Evolutionary conservation across 2,888 invertebrate species (phyloP), one percentile per base, ranked within the genome.

Genomic region (Lasioglossum zephyrum): DNA sequence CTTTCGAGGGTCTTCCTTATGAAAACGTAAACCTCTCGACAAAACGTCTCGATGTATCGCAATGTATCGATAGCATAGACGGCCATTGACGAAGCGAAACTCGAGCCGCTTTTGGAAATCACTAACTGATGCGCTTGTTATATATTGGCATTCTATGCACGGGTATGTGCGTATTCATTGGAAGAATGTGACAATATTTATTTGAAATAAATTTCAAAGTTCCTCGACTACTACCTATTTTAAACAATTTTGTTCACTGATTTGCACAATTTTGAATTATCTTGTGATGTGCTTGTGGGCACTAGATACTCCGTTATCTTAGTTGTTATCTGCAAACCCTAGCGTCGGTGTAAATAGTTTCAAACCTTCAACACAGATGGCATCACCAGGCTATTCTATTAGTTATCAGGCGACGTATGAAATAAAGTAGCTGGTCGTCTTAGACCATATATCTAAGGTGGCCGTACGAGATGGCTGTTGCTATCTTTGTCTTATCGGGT

Each of bases 21-120:
- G 74, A 79, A 83, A 57, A 41, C 73, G 76, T 76, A 79, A 72
- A 81, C 73, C 76, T 79, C 41, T 79, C 85, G 82, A 85, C 77
- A 79, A 36, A 44, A 11, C n/a, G 36, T 13, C 69, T 77, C 77
- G 75, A 85, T 79, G 22, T 73, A 85, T 87, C 79, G 86, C 77
- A 72, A 85, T 79, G 22, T 73, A 85, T 87, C 79, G 86, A 87
- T 82, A 79, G 63, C 39, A 39, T 39, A 69, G 22, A 66, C 22
- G 31, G 9, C 8, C 36, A 5, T 60, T 26, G n/a, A 31, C 18
- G 36, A 66, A 8, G 66, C 66, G 66, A 66, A 31, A 63, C 9
- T 69, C 69, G 22, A 36, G 1, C 66, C 36, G 4, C 11, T 9
- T 39, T 69, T 69, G 22, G 39, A 22, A 69, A 69, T 39, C 22